A percentile compares a stretch with the other conserved stretches of the same genome.
Conservation (phyloP, 2,113 vertebrate genomes). For the Reinhardtius hippoglossoides region DNA sequence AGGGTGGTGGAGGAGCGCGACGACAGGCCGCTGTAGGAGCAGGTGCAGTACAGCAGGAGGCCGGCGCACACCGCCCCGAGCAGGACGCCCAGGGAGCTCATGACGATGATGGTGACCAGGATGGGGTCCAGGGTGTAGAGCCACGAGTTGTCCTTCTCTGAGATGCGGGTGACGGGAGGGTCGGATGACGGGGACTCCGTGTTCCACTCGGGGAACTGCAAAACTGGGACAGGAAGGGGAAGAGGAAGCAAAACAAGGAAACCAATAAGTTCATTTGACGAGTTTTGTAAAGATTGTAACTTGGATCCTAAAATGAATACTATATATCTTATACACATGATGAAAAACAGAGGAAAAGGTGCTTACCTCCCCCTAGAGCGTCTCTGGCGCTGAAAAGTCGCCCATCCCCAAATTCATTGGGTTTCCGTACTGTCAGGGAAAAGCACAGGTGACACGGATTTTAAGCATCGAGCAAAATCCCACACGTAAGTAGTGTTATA, state of each 20-base stretch:
- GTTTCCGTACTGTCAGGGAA: slow-evolving; percentile 73
- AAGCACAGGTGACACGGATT: slow-evolving; percentile 43
- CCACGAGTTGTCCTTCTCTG: slow-evolving; percentile 95
- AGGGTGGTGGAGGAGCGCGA: slow-evolving; percentile 95
- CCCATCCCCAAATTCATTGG: slow-evolving; percentile 71
- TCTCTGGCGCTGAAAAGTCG: slow-evolving; percentile 72
- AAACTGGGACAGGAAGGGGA: slow-evolving; percentile 41
- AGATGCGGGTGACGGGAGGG: slow-evolving; percentile 76
- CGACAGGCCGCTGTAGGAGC: slow-evolving; percentile 93
- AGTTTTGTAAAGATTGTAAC: no score
- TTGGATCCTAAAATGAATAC: no score
- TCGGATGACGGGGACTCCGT: slow-evolving; percentile 66
- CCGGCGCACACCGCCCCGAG: slow-evolving; percentile 94
- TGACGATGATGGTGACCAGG: slow-evolving; percentile 97
- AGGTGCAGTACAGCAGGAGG: slow-evolving; percentile 97
- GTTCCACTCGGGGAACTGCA: slow-evolving; percentile 72
- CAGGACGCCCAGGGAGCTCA: slow-evolving; percentile 96
- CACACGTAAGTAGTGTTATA: background rate
- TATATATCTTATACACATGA: background rate
- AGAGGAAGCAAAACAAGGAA: no score
- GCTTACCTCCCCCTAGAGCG: slow-evolving; percentile 72
- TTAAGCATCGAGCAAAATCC: slow-evolving; percentile 12
- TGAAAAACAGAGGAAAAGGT: background rate
- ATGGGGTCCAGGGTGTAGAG: slow-evolving; percentile 96
- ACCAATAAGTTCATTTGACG: no score